phyloP scores from a whole-genome alignment of 2,888 invertebrate genomes.

The Capitulum mitella region DNA sequence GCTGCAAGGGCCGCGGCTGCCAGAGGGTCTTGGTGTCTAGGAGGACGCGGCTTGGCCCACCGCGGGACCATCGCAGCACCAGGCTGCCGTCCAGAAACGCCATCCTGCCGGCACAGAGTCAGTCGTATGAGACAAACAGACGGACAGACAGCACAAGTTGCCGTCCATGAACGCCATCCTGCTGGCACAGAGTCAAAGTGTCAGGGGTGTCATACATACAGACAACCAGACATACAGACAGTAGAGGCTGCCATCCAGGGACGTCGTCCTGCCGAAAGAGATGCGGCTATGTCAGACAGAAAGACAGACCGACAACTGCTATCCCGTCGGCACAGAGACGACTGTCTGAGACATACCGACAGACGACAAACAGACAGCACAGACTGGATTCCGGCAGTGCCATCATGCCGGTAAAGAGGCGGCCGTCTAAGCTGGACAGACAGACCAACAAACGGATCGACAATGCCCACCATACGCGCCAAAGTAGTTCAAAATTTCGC shows the following conservation, averaged over 20 bases:
- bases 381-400: neutral
- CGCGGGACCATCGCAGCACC: conserved; percentile 14
- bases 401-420: neutral
- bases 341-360: neutral
- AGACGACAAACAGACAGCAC: no score
- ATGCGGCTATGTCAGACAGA: neutral
- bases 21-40: neutral
- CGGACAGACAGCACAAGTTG: neutral
- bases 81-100: conserved; percentile 11
- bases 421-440: neutral
- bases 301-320: no score
- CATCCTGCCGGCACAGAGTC: neutral
- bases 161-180: conserved; percentile 19
- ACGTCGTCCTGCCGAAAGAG: neutral
- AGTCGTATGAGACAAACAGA: no score
- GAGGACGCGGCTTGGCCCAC: neutral
- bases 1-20: neutral
- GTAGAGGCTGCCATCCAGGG: neutral
- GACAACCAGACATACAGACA: no score
- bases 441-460: no score
- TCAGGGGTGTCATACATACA: no score
- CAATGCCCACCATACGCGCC: no score
- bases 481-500: no score
- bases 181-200: neutral
- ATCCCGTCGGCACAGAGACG: neutral